A percentile compares a stretch with the other conserved stretches of the same genome.
These are phyloP conservation scores for Amblyteles armatorius DNA, from an alignment of 2,888 invertebrate species.

Conservation along the genomic window DNA sequence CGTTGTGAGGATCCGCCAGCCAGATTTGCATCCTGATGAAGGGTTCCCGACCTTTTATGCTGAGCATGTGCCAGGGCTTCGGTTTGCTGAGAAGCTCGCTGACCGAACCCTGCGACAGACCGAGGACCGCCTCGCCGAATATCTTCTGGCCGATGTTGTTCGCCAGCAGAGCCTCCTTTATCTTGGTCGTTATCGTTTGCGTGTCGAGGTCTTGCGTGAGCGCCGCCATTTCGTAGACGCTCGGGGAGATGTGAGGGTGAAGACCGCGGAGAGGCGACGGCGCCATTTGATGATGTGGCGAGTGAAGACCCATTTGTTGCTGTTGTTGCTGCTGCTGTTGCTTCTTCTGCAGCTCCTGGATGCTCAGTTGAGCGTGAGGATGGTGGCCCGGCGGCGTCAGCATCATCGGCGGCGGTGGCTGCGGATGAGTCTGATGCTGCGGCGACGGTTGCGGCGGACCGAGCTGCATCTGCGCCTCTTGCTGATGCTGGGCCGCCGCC, in stretches of 20 bases:
- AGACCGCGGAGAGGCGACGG: conserved; percentile 89
- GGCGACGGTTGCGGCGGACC: conserved; percentile 82
- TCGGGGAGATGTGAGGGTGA: conserved; percentile 95
- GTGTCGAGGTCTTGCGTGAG: conserved; percentile 98
- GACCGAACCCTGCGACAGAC: conserved; percentile 98
- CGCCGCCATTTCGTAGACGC: conserved; percentile 98
- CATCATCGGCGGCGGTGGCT: conserved; percentile 87
- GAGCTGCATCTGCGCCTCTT: conserved; percentile 81
- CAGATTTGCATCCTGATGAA: conserved; percentile 98
- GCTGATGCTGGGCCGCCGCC: conserved; percentile 80
- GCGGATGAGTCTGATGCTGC: conserved; percentile 80
- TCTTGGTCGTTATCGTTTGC: conserved; percentile 97
- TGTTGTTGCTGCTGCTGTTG: conserved; percentile 86
- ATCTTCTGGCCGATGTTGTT: conserved; percentile 99
- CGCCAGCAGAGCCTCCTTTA: conserved; percentile 97
- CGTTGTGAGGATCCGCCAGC: conserved; percentile 97
- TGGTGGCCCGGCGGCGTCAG: conserved; percentile 92
- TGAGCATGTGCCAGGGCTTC: conserved; percentile 99
- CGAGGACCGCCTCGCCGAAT: conserved; percentile 98
- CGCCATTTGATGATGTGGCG: conserved; percentile 88
- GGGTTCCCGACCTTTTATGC: conserved; percentile 98
- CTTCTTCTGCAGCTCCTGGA: conserved; percentile 88
- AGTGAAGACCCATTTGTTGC: conserved; percentile 86
- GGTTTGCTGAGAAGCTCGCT: conserved; percentile 99
- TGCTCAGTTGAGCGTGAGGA: conserved; percentile 89